Evolutionary conservation across 1,140 invertebrate genomes (phyloP).

Genomic region (Daktulosphaira vitifoliae): DNA sequence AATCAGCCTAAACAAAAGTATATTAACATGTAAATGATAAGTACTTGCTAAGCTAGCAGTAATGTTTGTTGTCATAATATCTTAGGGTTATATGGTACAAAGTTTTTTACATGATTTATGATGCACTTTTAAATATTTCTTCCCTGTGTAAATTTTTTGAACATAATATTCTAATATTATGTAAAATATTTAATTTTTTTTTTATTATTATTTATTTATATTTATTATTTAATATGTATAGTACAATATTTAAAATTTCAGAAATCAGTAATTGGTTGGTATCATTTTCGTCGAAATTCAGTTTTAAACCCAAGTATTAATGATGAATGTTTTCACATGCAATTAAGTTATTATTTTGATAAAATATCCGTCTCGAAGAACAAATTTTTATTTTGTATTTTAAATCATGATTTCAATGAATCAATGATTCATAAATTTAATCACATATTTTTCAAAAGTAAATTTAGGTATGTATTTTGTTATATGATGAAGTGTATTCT

Average conservation of each 20-base stretch:
- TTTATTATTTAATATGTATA: too few species aligned
- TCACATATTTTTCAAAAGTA: slow-evolving; percentile 19
- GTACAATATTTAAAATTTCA: not conserved
- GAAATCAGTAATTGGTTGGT: slow-evolving; percentile 26
- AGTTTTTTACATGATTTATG: too few species aligned
- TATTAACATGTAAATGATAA: too few species aligned
- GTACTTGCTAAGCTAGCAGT: too few species aligned
- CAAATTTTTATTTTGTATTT: slow-evolving; percentile 7
- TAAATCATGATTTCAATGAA: slow-evolving; percentile 1
- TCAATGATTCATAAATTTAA: slow-evolving; percentile 13
- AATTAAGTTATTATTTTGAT: slow-evolving; percentile 10
- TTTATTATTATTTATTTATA: not conserved
- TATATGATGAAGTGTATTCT: too few species aligned
- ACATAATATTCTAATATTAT: not conserved
- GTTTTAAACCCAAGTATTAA: slow-evolving; percentile 5
- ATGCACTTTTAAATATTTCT: too few species aligned
- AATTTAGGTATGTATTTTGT: not conserved
- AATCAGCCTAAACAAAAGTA: too few species aligned
- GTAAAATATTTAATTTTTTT: not conserved
- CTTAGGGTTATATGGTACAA: too few species aligned
- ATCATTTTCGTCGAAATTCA: slow-evolving; percentile 2
- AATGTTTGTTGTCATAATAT: too few species aligned
- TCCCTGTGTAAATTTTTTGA: too few species aligned
- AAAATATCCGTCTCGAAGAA: not conserved
- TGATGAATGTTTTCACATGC: slow-evolving; percentile 13